Evolutionary conservation across 2,113 vertebrate genomes (phyloP).

Genomic region (Pomatorhinus ruficollis): DNA sequence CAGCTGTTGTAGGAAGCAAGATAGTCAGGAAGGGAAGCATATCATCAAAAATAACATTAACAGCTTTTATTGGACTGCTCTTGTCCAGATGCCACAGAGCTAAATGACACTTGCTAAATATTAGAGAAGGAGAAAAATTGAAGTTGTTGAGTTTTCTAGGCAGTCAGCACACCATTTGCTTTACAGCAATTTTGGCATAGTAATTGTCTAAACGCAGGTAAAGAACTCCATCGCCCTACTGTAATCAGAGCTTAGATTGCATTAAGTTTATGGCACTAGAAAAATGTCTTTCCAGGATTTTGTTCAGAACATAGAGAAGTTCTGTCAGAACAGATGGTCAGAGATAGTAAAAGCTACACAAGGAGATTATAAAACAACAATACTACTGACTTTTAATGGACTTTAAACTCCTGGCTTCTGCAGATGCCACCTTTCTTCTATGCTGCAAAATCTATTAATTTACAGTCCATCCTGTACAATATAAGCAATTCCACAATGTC

Average conservation of each 20-base stretch:
- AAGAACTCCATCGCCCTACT: neutral
- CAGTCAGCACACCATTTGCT: conserved; percentile 8
- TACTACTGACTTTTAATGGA: neutral
- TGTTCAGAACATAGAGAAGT: neutral
- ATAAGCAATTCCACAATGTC: neutral
- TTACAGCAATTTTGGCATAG: neutral
- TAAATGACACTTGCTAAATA: conserved; percentile 23
- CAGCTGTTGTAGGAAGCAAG: conserved; percentile 5
- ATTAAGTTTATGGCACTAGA: conserved; percentile 6
- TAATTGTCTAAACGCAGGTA: conserved; percentile 30
- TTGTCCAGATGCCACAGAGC: conserved; percentile 32
- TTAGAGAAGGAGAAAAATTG: neutral
- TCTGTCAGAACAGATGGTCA: conserved; percentile 45
- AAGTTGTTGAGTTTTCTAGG: neutral
- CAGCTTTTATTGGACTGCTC: neutral
- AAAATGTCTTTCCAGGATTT: conserved; percentile 21
- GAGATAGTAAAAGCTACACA: conserved; percentile 1
- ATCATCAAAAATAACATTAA: conserved; percentile 5
- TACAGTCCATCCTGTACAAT: neutral
- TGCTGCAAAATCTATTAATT: neutral
- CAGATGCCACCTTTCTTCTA: neutral
- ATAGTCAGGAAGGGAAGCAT: neutral
- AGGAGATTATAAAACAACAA: neutral
- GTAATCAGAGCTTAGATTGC: neutral
- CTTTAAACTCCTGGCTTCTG: neutral